Base-by-base conservation (phyloP, 2,113 vertebrate genomes). In the Lutjanus erythropterus region DNA sequence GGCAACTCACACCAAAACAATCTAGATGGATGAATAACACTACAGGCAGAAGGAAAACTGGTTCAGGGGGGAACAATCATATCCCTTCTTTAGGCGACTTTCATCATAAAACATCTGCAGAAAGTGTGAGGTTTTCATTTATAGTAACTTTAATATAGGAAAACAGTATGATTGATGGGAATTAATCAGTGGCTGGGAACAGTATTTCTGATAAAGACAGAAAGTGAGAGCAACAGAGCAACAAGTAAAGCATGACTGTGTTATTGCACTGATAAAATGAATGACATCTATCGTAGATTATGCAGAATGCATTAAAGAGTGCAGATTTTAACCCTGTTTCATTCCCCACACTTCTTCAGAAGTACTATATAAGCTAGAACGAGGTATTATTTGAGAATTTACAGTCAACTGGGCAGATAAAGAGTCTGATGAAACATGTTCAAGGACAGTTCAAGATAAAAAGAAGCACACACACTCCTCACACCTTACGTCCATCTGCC, bases 401-500 rank as follows among this genome's bases (percentile, higher is more conserved):
- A 19, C n/a, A 11, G 35, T 56, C 21, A 69, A 25, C 12, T 25
- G 49, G 10, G 27, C 25, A 44, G 33, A 21, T 47, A 44, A 71
- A 31, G 23, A 41, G 56, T 62, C 29, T 41, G 35, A 71, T 41
- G 5, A 71, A 7, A 59, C 37, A 25, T 52, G 25, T 41, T 27
- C 41, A 65, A 71, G 18, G 49, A 35, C 56, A 39, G 9, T 31
- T 81, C n/a, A 39, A 47, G 37, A 46, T 16, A 44, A 41, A 27
- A 46, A 2, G 53, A n/a, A n/a, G 2, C 47, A 67, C 71, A 58
- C 50, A 39, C 60, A 58, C 16, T 12, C 49, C 49, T 55, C 52
- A 37, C 49, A 29, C 21, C 29, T 50, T 6, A 46, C 41, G 39
- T 25, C 58, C 33, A 79, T 53, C 70, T 68, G 41, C 62, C 25